A percentile compares a stretch with the other conserved stretches of the same genome.
Conservation (phyloP, 2,113 vertebrate species). For the Lophura nycthemera region DNA sequence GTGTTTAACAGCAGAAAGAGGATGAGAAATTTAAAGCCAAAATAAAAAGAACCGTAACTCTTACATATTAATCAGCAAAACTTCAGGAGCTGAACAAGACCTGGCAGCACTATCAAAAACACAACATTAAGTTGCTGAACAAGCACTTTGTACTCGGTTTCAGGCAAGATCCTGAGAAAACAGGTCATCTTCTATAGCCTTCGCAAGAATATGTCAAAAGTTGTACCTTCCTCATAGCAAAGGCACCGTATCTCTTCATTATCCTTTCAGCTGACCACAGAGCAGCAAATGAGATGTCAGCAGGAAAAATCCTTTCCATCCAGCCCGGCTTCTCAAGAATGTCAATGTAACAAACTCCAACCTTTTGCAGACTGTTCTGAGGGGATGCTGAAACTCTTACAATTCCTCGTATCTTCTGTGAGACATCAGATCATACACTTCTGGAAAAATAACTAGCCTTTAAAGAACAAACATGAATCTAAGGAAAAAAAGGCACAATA, state of each 20-base stretch:
- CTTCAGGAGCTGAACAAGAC: neutral
- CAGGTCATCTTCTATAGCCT: neutral
- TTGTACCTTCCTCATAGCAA: neutral
- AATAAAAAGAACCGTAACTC: neutral
- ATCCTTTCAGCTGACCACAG: neutral
- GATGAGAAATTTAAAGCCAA: neutral
- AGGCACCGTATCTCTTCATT: neutral
- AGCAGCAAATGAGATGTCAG: neutral
- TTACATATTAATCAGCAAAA: neutral
- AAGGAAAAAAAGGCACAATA: neutral
- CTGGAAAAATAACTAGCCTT: neutral
- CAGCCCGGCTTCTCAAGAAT: neutral
- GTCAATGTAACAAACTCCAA: neutral
- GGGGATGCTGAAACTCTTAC: neutral
- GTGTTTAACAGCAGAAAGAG: neutral
- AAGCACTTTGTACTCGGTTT: neutral
- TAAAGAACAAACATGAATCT: neutral
- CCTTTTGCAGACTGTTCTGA: neutral
- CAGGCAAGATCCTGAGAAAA: neutral
- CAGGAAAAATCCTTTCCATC: neutral
- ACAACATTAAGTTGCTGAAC: neutral
- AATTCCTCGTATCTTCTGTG: accelerated
- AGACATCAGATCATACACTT: neutral
- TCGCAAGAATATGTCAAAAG: neutral
- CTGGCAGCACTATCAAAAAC: neutral